Base-by-base conservation (phyloP, 2,888 invertebrate genomes). In the Coremacera marginata region DNA sequence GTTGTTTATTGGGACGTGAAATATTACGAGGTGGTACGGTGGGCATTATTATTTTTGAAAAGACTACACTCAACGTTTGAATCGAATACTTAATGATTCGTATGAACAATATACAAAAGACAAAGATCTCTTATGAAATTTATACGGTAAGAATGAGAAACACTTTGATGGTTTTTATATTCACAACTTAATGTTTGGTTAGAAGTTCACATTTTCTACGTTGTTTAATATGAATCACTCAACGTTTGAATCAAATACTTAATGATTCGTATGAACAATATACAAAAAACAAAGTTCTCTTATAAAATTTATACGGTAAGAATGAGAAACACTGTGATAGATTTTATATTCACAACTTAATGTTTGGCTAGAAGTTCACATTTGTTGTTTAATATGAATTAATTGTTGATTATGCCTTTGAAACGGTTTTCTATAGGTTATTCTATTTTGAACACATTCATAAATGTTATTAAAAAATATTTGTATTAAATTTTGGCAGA, bases 1-100 rank as follows among this genome's bases (percentile, higher is more conserved):
- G 31, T n/a, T 75, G 65, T 37, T 80, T 82, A 75, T 80, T 81
- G 65, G 79, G 79, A 65, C 84, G 83, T 55, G 80, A 77, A 63
- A 82, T 78, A 34, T 81, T 80, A 22, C 88, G 86, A 75, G 85
- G 82, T 27, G 88, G 82, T 73, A 87, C 83, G 55, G 87, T 87
- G 75, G 87, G 88, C 87, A 87, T 87, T 82, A 67, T 83, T 31
- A 31, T 16, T 63, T 9, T 9, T 7, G 2, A 5, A 19, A 22
- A 19, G 25, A 8, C 22, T 22, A 11, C 25, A 27, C 57, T 11
- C 8, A 60, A 19, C 1, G 55, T 11, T n/a, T n/a, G 3, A 62
- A 4, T 7, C 62, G 27, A 60, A 25, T 31, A 63, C 7, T 19
- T 22, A 63, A 14, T 14, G 16, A 31, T 16, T 63, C 27, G 63